Conservation (phyloP, 2,888 invertebrate species). For the Catocala nupta region DNA sequence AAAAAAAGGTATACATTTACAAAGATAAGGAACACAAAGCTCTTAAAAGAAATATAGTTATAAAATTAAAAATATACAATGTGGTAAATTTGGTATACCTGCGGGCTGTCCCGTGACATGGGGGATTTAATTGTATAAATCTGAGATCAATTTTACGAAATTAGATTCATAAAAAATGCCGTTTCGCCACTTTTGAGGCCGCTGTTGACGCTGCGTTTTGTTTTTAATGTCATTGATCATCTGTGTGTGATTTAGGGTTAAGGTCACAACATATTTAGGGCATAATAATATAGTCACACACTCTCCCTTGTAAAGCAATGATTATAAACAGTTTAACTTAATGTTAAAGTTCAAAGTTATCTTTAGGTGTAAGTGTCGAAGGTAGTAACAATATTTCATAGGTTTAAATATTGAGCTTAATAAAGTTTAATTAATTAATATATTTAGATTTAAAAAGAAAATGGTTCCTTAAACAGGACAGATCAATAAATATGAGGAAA, state of each 20-base stretch:
- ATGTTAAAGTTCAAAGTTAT: no score
- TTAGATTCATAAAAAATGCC: constrained; percentile 67
- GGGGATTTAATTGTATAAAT: constrained; percentile 59
- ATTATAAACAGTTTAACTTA: no score
- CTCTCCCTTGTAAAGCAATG: no score
- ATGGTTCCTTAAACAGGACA: no score
- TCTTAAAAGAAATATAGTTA: constrained; percentile 66
- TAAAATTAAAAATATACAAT: constrained; percentile 71
- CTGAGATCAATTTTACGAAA: constrained; percentile 78
- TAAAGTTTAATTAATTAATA: no score
- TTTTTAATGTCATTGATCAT: background rate
- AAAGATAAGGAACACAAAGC: constrained; percentile 82
- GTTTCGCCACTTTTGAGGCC: constrained; percentile 34
- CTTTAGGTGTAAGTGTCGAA: no score
- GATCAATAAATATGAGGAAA: no score
- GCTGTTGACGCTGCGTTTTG: constrained; percentile 27
- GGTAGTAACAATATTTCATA: no score
- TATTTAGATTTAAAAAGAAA: no score
- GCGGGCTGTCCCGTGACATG: constrained; percentile 69
- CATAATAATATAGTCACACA: background rate
- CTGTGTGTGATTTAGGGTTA: no score
- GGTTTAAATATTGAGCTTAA: no score
- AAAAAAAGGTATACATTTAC: constrained; percentile 63
- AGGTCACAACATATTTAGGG: no score
- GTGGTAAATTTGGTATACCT: constrained; percentile 82